Base-by-base conservation (phyloP, 2,113 vertebrate genomes). In the Tupaia chinensis region DNA sequence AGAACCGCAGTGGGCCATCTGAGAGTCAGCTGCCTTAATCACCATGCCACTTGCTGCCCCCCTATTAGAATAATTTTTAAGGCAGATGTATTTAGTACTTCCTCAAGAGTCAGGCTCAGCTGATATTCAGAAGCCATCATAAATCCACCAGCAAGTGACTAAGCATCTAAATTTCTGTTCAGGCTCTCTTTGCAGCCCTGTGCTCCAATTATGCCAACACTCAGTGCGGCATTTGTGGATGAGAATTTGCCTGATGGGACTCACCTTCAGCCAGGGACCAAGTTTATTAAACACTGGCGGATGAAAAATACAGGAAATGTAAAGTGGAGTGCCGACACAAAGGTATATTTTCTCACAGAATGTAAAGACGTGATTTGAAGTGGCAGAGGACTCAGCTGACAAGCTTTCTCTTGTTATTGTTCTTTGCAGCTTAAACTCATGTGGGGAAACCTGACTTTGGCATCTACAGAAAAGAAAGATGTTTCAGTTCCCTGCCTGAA, bases 221-320 rank as follows among this genome's bases (percentile, higher is more conserved):
- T 99, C 92, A 99, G 99, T 95, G 99, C 99, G 32, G 99, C 99
- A 76, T 99, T 99, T 98, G 99, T 99, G 98, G 99, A 99, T 98
- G 99, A 99, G 99, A 99, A 99, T 98, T 98, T 99, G 98, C 99
- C 99, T 91, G 99, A 99, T 97, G 99, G 99, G 84, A 99, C 99
- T 94, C 99, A 98, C 94, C 98, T 99, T 97, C 99, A 99, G 97
- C 99, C 99, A 83, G 99, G 98, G 94, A 99, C 99, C 97, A 99
- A 99, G 98, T 99, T 99, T 98, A 99, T 99, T 98, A 99, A 99
- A 97, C 99, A 99, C 98, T 99, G 99, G 99, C 99, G 99, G 97
- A 99, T 99, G 99, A 99, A 99, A 89, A 99, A 99, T 93, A 99
- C 99, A 65, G 99, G 99, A 96, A 99, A 98, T 34, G 98, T 99